Conservation (phyloP, 2,888 invertebrate genomes). For the Icerya purchasi region DNA sequence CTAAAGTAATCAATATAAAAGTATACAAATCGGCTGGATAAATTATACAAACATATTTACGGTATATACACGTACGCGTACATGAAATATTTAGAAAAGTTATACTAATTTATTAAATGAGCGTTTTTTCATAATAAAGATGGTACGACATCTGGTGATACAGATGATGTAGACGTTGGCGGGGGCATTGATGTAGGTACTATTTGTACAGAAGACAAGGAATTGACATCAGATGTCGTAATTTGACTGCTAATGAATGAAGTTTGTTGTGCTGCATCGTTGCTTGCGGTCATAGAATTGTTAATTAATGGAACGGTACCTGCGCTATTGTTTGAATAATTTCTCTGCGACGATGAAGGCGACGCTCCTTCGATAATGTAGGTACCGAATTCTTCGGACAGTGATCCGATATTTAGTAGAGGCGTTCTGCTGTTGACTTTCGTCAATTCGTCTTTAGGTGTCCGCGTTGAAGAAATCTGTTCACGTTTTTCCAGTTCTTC, state of each 20-base stretch:
- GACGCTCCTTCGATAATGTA: too few species aligned
- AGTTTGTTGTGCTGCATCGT: conserved; percentile 5
- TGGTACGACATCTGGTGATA: conserved; percentile 15
- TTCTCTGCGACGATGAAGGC: not conserved
- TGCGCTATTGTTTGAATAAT: not conserved
- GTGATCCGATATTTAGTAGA: too few species aligned
- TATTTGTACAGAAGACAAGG: too few species aligned
- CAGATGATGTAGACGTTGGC: conserved; percentile 2
- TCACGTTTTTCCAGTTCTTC: conserved; percentile 32
- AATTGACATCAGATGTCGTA: too few species aligned
- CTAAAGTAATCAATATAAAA: too few species aligned
- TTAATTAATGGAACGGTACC: not conserved
- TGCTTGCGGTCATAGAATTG: too few species aligned
- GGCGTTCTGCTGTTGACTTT: too few species aligned
- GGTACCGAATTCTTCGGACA: too few species aligned
- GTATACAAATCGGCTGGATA: not conserved
- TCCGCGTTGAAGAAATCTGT: conserved; percentile 6
- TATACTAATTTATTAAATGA: too few species aligned
- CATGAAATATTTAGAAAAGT: too few species aligned
- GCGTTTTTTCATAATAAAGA: not conserved
- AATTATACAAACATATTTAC: not conserved
- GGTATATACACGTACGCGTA: not conserved
- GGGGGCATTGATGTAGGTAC: too few species aligned
- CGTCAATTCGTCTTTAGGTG: too few species aligned
- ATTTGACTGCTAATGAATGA: conserved; percentile 3